These are phyloP conservation scores for Aeoliscus strigatus DNA, from an alignment of 2,797 vertebrate genomes.

Conservation along the genomic window DNA sequence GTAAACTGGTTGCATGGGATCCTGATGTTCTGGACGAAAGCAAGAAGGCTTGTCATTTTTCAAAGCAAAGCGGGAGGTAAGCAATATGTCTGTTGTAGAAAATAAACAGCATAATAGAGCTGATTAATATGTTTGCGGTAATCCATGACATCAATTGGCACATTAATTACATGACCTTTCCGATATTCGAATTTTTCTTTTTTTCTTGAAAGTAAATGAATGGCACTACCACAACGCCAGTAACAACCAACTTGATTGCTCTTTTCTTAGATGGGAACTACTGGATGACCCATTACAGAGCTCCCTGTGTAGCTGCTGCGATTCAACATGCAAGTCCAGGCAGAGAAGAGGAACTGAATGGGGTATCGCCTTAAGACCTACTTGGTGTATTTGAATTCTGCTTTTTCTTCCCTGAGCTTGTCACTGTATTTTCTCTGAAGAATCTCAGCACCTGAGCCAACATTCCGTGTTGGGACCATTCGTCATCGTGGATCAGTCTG, in stretches of 20 bases:
- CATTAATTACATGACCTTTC: no score
- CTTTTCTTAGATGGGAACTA: slow-evolving; percentile 67
- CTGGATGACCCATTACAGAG: slow-evolving; percentile 62
- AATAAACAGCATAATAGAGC: no score
- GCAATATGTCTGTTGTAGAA: fast-evolving
- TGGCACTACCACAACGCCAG: neutral
- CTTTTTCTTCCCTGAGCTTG: neutral
- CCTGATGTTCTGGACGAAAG: slow-evolving; percentile 19
- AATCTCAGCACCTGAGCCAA: slow-evolving; percentile 18
- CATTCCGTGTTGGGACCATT: slow-evolving; percentile 70
- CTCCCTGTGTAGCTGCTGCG: slow-evolving; percentile 74
- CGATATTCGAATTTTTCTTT: no score
- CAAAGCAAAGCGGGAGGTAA: slow-evolving; percentile 60
- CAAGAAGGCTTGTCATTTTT: slow-evolving; percentile 77
- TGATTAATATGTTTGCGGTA: no score
- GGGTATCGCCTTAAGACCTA: slow-evolving; percentile 28
- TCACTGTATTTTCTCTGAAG: slow-evolving; percentile 10
- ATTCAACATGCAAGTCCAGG: slow-evolving; percentile 47
- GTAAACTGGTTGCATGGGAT: slow-evolving; percentile 73
- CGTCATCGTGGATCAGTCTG: slow-evolving; percentile 37
- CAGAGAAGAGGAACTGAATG: slow-evolving; percentile 17
- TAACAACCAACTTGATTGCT: neutral
- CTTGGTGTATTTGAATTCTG: fast-evolving
- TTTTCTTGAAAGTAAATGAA: no score
- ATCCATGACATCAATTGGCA: no score